phyloP scores from a whole-genome alignment of 2,797 vertebrate genomes.

The Halcyon badia region DNA sequence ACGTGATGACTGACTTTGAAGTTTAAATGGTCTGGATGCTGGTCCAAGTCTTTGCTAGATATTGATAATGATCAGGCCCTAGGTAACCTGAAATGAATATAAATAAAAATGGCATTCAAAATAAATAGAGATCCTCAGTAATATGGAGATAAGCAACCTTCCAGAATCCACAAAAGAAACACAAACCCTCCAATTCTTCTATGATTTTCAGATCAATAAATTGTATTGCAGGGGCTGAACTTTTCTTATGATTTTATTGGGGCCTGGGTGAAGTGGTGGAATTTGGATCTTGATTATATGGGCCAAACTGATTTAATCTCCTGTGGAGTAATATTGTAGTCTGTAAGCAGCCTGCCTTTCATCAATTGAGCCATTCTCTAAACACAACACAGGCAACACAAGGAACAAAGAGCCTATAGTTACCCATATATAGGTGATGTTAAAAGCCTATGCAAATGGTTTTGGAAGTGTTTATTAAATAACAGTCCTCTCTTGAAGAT shows the following conservation, averaged over 20 bases:
- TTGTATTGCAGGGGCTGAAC: background rate
- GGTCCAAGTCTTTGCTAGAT: background rate
- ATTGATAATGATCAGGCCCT: background rate
- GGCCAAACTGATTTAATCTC: background rate
- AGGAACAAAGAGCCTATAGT: background rate
- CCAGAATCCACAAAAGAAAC: background rate
- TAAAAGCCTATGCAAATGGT: background rate
- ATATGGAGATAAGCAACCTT: background rate
- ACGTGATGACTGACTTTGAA: background rate
- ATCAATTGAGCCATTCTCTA: background rate
- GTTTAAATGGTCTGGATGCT: background rate
- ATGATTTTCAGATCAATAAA: background rate
- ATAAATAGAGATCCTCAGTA: background rate
- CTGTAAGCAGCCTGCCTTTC: background rate
- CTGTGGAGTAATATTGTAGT: background rate
- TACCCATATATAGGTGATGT: background rate
- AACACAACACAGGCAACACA: fast-evolving
- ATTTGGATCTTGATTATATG: background rate
- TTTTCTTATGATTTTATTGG: background rate
- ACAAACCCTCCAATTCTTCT: background rate
- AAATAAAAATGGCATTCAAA: background rate
- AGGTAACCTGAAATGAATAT: background rate
- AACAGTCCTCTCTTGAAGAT: background rate
- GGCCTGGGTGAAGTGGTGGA: background rate
- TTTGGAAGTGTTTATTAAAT: constrained; percentile 25